Evolutionary conservation across 2,113 vertebrate species (phyloP).

Genomic region (Pristiophorus japonicus): DNA sequence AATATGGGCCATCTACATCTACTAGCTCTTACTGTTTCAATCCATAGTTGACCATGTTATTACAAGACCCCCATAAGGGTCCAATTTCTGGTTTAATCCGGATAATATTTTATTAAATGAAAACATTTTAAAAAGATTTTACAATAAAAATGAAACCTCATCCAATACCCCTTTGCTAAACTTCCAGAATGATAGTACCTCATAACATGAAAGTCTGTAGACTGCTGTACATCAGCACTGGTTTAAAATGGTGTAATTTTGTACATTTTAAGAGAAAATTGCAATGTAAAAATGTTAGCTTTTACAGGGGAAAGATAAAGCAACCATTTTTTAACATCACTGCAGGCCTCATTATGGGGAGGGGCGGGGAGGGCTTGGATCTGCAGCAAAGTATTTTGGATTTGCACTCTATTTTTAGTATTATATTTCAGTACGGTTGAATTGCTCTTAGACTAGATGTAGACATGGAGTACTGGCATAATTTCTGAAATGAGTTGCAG

Average conservation of each 20-base stretch:
- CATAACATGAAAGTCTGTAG: too few species aligned
- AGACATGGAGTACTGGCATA: neutral
- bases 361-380: neutral
- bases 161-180: neutral
- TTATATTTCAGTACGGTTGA: neutral
- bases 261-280: neutral
- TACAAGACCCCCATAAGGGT: neutral
- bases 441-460: neutral
- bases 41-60: neutral
- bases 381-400: neutral
- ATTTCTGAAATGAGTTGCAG: neutral
- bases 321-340: neutral
- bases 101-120: neutral
- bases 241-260: neutral
- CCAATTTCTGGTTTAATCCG: neutral
- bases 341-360: neutral
- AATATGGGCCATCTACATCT: neutral
- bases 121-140: neutral
- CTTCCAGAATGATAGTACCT: too few species aligned
- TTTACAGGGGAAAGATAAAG: neutral
- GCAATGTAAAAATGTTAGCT: neutral
- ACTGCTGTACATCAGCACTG: neutral
- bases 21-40: neutral
- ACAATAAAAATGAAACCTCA: neutral
- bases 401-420: neutral